These are phyloP conservation scores for Incurvaria masculella DNA, from an alignment of 2,888 invertebrate genomes.

Conservation along the genomic window DNA sequence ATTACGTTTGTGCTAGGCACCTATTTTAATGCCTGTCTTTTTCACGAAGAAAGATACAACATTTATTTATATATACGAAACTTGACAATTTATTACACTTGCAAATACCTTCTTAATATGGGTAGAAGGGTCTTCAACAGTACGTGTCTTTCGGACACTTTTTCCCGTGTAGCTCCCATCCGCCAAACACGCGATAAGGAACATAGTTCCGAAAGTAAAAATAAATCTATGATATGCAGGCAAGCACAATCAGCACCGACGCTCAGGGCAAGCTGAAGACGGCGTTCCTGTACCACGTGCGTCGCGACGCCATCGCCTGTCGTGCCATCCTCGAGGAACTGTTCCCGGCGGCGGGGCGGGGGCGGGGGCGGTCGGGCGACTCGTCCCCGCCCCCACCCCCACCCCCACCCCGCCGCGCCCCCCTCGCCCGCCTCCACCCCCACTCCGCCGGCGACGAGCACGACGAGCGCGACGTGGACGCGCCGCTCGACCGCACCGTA, in stretches of 20 bases:
- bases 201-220: no score
- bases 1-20: no score
- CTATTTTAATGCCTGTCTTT: no score
- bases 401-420: constrained; percentile 3
- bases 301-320: constrained; percentile 39
- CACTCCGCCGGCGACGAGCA: background rate
- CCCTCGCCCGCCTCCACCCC: constrained; percentile 41
- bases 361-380: constrained; percentile 36
- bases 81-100: no score
- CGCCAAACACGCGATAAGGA: no score
- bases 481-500: constrained; percentile 37
- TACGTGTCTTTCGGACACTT: no score
- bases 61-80: no score
- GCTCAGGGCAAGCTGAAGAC: constrained; percentile 60
- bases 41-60: no score
- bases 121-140: no score
- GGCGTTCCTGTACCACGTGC: constrained; percentile 73
- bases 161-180: no score
- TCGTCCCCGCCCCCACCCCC: constrained; percentile 43
- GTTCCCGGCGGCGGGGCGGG: constrained; percentile 27
- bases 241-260: constrained; percentile 32
- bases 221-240: no score
- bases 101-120: no score
- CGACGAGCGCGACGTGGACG: constrained; percentile 24
- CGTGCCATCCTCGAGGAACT: constrained; percentile 25